phyloP scores from a whole-genome alignment of 1,140 invertebrate genomes.

The Elymnias hypermnestra region DNA sequence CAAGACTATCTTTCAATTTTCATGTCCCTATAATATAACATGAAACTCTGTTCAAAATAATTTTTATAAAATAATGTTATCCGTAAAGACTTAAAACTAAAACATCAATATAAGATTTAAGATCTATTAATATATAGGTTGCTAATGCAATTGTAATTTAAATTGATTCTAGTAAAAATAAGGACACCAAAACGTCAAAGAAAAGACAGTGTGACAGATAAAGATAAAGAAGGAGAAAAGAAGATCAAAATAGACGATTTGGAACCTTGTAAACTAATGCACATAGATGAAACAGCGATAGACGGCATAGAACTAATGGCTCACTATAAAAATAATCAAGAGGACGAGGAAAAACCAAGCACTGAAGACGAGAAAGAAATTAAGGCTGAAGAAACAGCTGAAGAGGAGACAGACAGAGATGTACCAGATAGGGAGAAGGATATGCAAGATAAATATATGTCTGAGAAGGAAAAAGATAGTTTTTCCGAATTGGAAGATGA shows the following conservation, averaged over 20 bases:
- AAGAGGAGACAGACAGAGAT: slow-evolving; percentile 43
- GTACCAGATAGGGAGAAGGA: slow-evolving; percentile 33
- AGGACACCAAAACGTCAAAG: slow-evolving; percentile 75
- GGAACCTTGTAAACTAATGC: slow-evolving; percentile 48
- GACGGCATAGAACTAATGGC: slow-evolving; percentile 72
- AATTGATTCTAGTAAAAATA: slow-evolving; percentile 59
- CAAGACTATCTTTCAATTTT: no score
- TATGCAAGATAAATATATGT: slow-evolving; percentile 33
- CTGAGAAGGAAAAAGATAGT: slow-evolving; percentile 64
- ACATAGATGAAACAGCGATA: slow-evolving; percentile 71
- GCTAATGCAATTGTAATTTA: slow-evolving; percentile 6
- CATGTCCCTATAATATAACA: no score
- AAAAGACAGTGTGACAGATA: slow-evolving; percentile 76
- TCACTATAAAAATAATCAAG: slow-evolving; percentile 48
- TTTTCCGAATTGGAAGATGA: slow-evolving; percentile 73
- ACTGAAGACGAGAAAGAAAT: slow-evolving; percentile 61
- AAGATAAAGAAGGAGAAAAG: slow-evolving; percentile 59
- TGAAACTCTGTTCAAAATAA: no score
- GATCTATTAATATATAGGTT: no score
- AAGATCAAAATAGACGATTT: slow-evolving; percentile 52
- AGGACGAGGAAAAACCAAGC: slow-evolving; percentile 62
- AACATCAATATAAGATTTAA: no score
- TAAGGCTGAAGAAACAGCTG: slow-evolving; percentile 47
- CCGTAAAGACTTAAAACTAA: no score
- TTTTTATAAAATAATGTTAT: no score